Evolutionary conservation across 2,113 vertebrate genomes (phyloP).

Genomic region (Sceloporus undulatus): DNA sequence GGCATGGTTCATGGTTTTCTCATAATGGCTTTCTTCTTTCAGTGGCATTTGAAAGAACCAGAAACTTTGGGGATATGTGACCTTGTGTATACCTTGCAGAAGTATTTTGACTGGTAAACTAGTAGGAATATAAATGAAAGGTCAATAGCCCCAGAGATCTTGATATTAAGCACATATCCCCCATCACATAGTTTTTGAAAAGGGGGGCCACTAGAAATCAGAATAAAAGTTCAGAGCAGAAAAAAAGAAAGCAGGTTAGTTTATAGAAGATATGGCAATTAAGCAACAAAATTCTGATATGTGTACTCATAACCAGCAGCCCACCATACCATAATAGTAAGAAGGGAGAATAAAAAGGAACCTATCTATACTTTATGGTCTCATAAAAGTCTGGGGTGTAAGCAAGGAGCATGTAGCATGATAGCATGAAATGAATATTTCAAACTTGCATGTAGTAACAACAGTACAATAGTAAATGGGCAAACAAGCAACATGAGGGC

Average conservation of each 20-base stretch:
- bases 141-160: too few species aligned
- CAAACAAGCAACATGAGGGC: background rate
- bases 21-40: too few species aligned
- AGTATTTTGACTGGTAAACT: too few species aligned
- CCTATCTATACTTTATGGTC: constrained; percentile 1
- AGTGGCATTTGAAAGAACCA: too few species aligned
- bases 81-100: too few species aligned
- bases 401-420: background rate
- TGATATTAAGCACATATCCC: too few species aligned
- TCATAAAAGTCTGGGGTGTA: background rate
- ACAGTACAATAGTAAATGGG: background rate
- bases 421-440: background rate
- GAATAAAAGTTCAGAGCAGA: background rate
- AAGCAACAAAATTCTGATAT: background rate
- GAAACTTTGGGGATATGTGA: too few species aligned
- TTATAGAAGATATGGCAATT: background rate
- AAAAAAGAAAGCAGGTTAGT: background rate
- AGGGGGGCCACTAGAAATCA: background rate
- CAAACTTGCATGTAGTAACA: background rate
- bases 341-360: background rate
- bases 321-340: background rate
- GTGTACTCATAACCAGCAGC: background rate
- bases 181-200: too few species aligned
- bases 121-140: too few species aligned
- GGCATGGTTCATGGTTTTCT: too few species aligned